Base-by-base conservation (phyloP, 1,140 invertebrate species). In the Bursaphelenchus mucronatus region DNA sequence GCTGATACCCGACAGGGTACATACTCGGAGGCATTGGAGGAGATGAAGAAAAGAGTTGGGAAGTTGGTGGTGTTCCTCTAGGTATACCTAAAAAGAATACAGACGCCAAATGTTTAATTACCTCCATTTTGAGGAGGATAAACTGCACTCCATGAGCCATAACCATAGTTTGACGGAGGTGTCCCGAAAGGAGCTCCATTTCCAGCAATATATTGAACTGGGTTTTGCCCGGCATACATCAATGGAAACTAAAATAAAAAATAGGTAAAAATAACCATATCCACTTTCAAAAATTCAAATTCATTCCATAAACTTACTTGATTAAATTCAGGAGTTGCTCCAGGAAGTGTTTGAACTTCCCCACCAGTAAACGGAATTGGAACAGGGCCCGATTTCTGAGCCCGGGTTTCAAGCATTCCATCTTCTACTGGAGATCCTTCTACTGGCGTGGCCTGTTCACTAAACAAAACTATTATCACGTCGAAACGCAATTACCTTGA, bases 81-180 rank as follows among this genome's bases (percentile, higher is more conserved):
- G 59, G 15, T 46, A 40, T 13, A 9, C 39, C 45, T 53, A 44
- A 61, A 58, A 15, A 11, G 13, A n/a, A 61, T 45, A n/a, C 54
- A 15, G n/a, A 40, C 15, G 13, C 21, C 40, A 44, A 19, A 49
- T 8, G 47, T 43, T 40, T 45, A 41, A 19, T 17, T 47, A 49
- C 43, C 54, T 45, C 11, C 56, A 43, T 51, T 30, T 11, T 46
- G 73, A 9, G 64, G 68, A 15, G 74, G 76, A 54, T 78, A 80
- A 13, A 80, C 74, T 19, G 77, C 69, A 43, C 54, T 55, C 67
- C 69, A 77, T 13, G 64, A 72, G 41, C 75, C 75, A 50, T 70
- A 77, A 19, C 74, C 76, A 59, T 77, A 77, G 62, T 76, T 77
- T 3, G 76, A 61, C 5, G 76, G 74, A 39, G 76, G 66, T 8